Evolutionary conservation across 53 echinoderm and acorn worm genomes (phyloP).

Genomic region (Apostichopus leukothele): DNA sequence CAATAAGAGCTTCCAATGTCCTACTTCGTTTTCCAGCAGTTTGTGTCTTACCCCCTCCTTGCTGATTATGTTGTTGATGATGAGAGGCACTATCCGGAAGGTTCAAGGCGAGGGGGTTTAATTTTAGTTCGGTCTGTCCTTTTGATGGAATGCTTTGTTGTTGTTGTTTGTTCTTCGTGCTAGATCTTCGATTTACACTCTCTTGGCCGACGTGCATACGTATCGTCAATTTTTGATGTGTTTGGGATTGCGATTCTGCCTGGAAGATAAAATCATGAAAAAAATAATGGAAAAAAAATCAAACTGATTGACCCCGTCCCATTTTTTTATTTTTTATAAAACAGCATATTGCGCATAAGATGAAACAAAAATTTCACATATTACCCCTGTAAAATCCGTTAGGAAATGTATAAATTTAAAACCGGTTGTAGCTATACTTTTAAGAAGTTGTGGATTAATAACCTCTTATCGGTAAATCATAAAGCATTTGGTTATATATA

Average conservation of each 20-base stretch:
- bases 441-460: no score
- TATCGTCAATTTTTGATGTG: conserved; percentile 32
- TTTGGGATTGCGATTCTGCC: neutral
- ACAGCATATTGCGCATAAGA: no score
- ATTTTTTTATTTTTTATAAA: no score
- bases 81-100: conserved; percentile 14
- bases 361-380: no score
- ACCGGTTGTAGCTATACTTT: no score
- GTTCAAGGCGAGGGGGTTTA: neutral
- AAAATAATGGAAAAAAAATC: neutral
- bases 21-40: conserved; percentile 17
- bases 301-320: no score
- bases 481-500: no score
- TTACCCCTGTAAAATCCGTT: no score
- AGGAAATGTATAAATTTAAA: no score
- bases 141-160: neutral
- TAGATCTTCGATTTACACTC: neutral
- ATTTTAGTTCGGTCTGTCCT: neutral
- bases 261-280: neutral
- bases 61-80: neutral
- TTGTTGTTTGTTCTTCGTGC: neutral
- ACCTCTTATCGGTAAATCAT: no score
- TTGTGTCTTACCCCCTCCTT: neutral
- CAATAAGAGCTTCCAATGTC: conserved; percentile 50
- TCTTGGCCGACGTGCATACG: conserved; percentile 28